Conservation (phyloP, 2,888 invertebrate genomes). For the Periphyllus acericola region DNA sequence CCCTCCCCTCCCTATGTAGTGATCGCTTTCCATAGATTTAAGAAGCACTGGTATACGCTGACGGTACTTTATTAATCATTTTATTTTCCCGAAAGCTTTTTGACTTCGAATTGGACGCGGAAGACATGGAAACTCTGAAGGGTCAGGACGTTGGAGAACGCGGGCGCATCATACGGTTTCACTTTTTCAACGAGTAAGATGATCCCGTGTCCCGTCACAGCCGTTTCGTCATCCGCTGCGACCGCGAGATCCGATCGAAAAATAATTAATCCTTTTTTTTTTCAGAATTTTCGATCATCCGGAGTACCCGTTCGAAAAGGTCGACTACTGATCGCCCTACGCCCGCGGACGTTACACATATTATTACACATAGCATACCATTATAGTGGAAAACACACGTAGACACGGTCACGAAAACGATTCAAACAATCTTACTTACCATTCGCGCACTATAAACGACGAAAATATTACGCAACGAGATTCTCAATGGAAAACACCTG, state of each 20-base stretch:
- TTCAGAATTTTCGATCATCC: constrained; percentile 36
- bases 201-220: not conserved
- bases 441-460: not conserved
- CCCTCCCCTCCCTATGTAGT: too few species aligned
- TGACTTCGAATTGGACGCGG: constrained; percentile 77
- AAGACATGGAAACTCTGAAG: constrained; percentile 76
- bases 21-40: too few species aligned
- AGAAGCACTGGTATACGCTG: too few species aligned
- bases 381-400: not conserved
- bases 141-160: constrained; percentile 70
- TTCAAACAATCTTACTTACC: not conserved
- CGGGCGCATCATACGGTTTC: constrained; percentile 37
- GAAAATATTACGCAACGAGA: too few species aligned
- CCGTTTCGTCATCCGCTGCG: not conserved
- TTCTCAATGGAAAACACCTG: not conserved
- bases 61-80: not conserved
- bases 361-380: not conserved
- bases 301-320: constrained; percentile 45
- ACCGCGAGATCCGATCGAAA: too few species aligned
- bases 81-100: constrained; percentile 70
- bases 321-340: not conserved
- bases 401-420: not conserved
- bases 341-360: not conserved
- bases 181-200: constrained; percentile 28
- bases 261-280: not conserved